These are phyloP conservation scores for Xestia rhomboidea DNA, from an alignment of 2,888 invertebrate genomes.

Conservation along the genomic window DNA sequence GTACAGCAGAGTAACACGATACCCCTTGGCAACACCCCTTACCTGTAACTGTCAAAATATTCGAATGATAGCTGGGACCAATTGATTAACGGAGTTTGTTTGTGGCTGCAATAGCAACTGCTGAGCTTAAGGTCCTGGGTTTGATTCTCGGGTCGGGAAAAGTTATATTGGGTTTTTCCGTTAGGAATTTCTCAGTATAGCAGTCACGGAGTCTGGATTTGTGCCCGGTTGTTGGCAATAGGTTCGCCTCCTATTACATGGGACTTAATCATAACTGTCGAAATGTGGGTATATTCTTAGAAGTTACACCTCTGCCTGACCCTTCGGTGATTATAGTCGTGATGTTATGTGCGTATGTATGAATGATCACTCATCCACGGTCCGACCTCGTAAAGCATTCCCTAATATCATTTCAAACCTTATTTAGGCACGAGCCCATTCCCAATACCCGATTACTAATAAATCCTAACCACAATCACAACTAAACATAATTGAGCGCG, in stretches of 20 bases:
- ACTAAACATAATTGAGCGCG: not conserved
- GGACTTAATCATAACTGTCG: too few species aligned
- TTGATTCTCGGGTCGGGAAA: too few species aligned
- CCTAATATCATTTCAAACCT: not conserved
- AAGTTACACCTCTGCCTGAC: too few species aligned
- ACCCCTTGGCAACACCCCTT: not conserved
- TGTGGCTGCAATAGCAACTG: not conserved
- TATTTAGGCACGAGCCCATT: not conserved
- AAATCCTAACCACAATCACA: constrained; percentile 16
- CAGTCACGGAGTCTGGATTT: too few species aligned
- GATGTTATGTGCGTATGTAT: not conserved
- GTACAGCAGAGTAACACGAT: not conserved
- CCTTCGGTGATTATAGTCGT: not conserved
- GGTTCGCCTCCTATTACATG: too few species aligned
- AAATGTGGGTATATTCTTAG: too few species aligned
- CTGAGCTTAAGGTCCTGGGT: too few species aligned
- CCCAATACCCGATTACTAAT: constrained; percentile 12
- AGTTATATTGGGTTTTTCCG: too few species aligned
- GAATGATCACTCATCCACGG: not conserved
- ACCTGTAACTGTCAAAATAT: not conserved
- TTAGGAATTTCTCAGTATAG: too few species aligned
- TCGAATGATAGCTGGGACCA: not conserved
- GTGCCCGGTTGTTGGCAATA: too few species aligned
- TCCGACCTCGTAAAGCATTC: not conserved
- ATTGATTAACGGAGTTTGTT: not conserved